Evolutionary conservation across 1,140 invertebrate genomes (phyloP).

Genomic region (Drosophila setifemur): DNA sequence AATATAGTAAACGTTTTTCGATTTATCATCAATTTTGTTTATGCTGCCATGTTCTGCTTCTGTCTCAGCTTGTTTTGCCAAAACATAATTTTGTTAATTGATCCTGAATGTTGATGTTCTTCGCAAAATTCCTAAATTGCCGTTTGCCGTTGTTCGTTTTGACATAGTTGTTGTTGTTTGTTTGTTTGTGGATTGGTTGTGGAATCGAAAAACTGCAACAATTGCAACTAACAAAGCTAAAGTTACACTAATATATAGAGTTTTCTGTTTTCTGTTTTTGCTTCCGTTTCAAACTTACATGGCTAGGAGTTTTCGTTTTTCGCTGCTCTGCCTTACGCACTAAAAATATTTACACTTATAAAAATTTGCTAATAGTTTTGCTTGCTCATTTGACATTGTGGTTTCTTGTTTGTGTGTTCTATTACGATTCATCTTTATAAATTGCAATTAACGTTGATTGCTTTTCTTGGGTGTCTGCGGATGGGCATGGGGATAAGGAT

Average conservation of each 20-base stretch:
- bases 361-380: conserved; percentile 77
- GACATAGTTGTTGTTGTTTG: conserved; percentile 16
- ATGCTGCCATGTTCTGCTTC: conserved; percentile 17
- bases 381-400: conserved; percentile 45
- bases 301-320: conserved; percentile 64
- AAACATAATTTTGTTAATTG: conserved; percentile 64
- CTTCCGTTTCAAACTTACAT: conserved; percentile 50
- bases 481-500: not conserved
- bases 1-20: conserved; percentile 79
- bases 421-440: conserved; percentile 10
- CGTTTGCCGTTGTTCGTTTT: conserved; percentile 9
- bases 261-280: conserved; percentile 21
- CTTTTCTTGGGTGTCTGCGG: conserved; percentile 11
- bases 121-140: conserved; percentile 12
- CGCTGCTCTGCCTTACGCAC: conserved; percentile 41
- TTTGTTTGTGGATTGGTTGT: conserved; percentile 33
- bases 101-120: conserved; percentile 17
- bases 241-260: conserved; percentile 60
- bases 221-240: conserved; percentile 79
- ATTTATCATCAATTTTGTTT: conserved; percentile 42
- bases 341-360: conserved; percentile 75
- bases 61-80: conserved; percentile 17
- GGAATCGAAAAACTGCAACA: conserved; percentile 76
- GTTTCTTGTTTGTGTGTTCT: conserved; percentile 19
- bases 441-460: conserved; percentile 64